These are phyloP conservation scores for Aproaerema taeniolella DNA, from an alignment of 2,888 invertebrate genomes.

Conservation along the genomic window DNA sequence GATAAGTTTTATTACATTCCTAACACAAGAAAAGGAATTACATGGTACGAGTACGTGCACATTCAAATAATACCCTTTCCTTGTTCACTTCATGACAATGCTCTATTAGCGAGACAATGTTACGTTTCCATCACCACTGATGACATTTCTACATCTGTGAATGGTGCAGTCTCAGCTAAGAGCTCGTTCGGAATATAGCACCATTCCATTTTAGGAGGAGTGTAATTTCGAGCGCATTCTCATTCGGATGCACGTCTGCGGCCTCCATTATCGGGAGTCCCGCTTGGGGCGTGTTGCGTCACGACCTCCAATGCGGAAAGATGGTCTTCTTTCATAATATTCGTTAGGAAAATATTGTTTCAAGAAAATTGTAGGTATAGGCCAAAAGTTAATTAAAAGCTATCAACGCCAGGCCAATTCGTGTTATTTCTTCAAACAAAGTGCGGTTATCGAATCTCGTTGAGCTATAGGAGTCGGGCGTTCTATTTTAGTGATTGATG, in stretches of 20 bases:
- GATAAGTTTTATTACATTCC: conserved; percentile 63
- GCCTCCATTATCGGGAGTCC: conserved; percentile 35
- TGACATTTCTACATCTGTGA: conserved; percentile 9
- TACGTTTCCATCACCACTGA: conserved; percentile 27
- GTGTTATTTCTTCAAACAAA: too few relatives aligned
- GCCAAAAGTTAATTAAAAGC: background rate
- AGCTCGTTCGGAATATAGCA: conserved; percentile 30
- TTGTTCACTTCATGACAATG: conserved; percentile 51
- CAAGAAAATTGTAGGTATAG: background rate
- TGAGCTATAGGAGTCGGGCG: too few relatives aligned
- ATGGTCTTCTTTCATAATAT: background rate
- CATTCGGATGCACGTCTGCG: conserved; percentile 43
- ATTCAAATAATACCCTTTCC: conserved; percentile 47
- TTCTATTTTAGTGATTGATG: conserved; percentile 15
- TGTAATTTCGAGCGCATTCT: conserved; percentile 32
- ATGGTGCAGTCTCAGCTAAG: conserved; percentile 27
- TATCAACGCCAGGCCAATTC: background rate
- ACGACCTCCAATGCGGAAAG: too few relatives aligned
- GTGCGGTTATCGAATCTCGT: too few relatives aligned
- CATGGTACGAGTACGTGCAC: conserved; percentile 47
- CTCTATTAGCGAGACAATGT: conserved; percentile 53
- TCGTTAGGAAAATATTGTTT: conserved; percentile 1
- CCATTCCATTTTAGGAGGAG: conserved; percentile 24
- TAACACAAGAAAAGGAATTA: conserved; percentile 44
- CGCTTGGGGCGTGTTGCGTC: conserved; percentile 9